Conservation (phyloP, 2,797 vertebrate genomes). For the Oreortyx pictus region DNA sequence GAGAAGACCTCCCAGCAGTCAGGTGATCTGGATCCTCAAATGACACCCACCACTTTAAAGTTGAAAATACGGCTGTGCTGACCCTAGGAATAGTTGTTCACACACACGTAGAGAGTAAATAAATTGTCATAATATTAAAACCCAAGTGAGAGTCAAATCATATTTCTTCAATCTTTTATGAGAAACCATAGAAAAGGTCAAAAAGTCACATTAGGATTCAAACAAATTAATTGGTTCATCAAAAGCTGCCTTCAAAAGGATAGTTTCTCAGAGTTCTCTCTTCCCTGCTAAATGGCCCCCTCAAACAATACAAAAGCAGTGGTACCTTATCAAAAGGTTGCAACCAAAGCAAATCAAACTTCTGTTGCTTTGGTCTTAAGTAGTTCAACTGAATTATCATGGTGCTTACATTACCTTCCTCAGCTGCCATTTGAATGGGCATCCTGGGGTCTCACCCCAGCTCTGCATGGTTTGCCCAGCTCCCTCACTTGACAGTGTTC, state of each 20-base stretch:
- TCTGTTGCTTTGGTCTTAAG: not conserved
- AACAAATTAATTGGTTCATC: not conserved
- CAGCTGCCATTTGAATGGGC: not conserved
- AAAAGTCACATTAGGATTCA: constrained; percentile 63
- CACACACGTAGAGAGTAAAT: not conserved
- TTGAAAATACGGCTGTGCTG: not conserved
- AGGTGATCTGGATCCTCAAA: not conserved
- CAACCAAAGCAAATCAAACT: not conserved
- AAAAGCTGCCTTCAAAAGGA: not conserved
- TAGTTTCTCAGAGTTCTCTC: too few relatives aligned
- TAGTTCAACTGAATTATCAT: not conserved
- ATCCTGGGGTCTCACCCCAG: not conserved
- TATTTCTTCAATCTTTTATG: constrained; percentile 23
- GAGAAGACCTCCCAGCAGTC: not conserved
- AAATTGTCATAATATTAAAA: not conserved
- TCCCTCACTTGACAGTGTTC: not conserved
- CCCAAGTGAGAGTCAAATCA: not conserved
- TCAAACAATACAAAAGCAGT: not conserved
- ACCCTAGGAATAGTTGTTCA: not conserved
- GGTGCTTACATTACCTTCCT: not conserved
- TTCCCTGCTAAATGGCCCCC: not conserved
- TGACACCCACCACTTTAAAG: not conserved
- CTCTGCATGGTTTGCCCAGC: not conserved
- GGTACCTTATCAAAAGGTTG: not conserved
- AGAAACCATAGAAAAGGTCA: constrained; percentile 73